Evolutionary conservation across 2,888 invertebrate species (phyloP).

Genomic region (Alcis repandata): DNA sequence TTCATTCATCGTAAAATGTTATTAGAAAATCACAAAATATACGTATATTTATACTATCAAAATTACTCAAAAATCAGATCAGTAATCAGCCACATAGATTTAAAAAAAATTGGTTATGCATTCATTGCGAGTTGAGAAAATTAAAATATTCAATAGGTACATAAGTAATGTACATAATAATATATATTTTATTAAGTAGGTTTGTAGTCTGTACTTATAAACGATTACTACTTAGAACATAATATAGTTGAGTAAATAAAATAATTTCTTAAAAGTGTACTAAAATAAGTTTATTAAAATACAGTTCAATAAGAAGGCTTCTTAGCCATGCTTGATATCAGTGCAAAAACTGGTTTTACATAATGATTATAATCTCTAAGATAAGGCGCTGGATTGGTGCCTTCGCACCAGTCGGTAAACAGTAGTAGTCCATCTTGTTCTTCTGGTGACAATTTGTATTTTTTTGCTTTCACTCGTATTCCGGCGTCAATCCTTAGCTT

Average conservation of each 20-base stretch:
- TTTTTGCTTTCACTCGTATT: constrained; percentile 56
- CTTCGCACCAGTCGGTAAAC: constrained; percentile 82
- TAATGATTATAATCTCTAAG: constrained; percentile 70
- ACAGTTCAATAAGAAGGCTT: background rate
- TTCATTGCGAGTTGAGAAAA: background rate
- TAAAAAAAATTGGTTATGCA: background rate
- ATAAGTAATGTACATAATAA: background rate
- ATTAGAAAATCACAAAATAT: constrained; percentile 5
- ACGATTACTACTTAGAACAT: background rate
- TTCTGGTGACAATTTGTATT: constrained; percentile 68
- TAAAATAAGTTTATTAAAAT: constrained; percentile 3
- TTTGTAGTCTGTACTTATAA: background rate
- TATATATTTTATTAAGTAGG: background rate
- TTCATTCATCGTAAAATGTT: constrained; percentile 47
- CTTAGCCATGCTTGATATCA: constrained; percentile 55
- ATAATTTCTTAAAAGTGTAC: background rate
- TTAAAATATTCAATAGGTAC: background rate
- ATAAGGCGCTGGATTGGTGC: constrained; percentile 71
- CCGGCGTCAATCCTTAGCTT: constrained; percentile 56
- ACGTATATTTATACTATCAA: constrained; percentile 10
- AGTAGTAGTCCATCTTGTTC: constrained; percentile 71
- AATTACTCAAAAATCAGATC: constrained; percentile 8
- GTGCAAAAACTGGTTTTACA: constrained; percentile 70
- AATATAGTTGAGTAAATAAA: too few relatives aligned
- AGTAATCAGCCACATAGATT: constrained; percentile 16